These are phyloP conservation scores for Pseudomugil gertrudae DNA, from an alignment of 2,797 vertebrate species.

Conservation along the genomic window DNA sequence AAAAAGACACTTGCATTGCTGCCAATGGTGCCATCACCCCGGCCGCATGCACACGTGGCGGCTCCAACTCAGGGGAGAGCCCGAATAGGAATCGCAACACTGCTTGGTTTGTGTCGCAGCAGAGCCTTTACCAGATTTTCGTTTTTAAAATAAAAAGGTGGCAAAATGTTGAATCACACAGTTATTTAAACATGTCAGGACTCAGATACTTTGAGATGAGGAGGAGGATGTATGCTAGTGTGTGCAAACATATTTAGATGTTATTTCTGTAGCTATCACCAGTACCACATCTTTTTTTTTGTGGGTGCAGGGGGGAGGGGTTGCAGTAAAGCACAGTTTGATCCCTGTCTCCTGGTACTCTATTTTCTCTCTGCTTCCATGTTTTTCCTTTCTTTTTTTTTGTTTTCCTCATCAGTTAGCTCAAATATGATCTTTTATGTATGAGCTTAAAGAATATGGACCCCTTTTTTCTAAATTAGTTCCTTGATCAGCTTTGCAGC, in stretches of 20 bases:
- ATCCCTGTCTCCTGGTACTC: slow-evolving; percentile 43
- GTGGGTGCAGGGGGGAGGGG: slow-evolving; percentile 4
- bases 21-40: slow-evolving; percentile 16
- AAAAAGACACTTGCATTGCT: slow-evolving; percentile 9
- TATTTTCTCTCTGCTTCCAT: slow-evolving; percentile 29
- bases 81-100: slow-evolving; percentile 44
- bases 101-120: slow-evolving; percentile 22
- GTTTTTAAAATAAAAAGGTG: background rate
- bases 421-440: slow-evolving; percentile 29
- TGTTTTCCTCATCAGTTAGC: slow-evolving; percentile 34
- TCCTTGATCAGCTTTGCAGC: slow-evolving; percentile 35
- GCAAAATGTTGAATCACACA: slow-evolving; percentile 31
- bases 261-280: slow-evolving; percentile 67
- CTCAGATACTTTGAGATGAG: slow-evolving; percentile 26
- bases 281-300: slow-evolving; percentile 54
- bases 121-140: slow-evolving; percentile 6
- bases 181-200: slow-evolving; percentile 35
- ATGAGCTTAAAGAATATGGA: slow-evolving; percentile 28
- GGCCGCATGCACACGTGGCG: slow-evolving; percentile 36
- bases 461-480: slow-evolving; percentile 6
- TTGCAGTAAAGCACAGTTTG: slow-evolving; percentile 47
- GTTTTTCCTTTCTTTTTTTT: background rate
- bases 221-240: slow-evolving; percentile 34
- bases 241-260: slow-evolving; percentile 35
- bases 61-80: slow-evolving; percentile 45